Evolutionary conservation across 1,140 invertebrate species (phyloP).

Genomic region (Caenorhabditis briggsae): DNA sequence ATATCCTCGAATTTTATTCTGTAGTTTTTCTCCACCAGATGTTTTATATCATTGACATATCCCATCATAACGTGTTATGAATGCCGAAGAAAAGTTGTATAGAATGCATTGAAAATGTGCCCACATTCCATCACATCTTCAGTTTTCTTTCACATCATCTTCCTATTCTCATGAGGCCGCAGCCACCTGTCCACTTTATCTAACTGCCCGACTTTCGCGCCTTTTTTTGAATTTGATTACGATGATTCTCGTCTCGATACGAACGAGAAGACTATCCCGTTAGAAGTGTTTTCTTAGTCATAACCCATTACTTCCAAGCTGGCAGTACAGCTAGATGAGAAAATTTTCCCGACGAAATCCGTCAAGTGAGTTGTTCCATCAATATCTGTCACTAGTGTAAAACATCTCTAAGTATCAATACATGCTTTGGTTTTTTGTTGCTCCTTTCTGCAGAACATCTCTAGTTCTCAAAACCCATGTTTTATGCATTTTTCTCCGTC

Average conservation of each 20-base stretch:
- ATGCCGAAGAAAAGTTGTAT: constrained; percentile 36
- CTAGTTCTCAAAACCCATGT: not conserved
- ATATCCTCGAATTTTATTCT: not conserved
- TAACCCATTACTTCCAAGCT: not conserved
- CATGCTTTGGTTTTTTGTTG: constrained; percentile 38
- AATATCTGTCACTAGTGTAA: constrained; percentile 54
- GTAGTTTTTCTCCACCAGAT: constrained; percentile 6
- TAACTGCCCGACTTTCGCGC: constrained; percentile 27
- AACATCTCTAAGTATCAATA: constrained; percentile 49
- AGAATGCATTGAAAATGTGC: constrained; percentile 48
- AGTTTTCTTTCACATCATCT: constrained; percentile 16
- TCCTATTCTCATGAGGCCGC: not conserved
- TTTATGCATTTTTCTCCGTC: not conserved
- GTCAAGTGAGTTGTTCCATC: constrained; percentile 41
- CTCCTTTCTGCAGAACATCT: constrained; percentile 23
- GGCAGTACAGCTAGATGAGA: not conserved
- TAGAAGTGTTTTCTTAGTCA: too few species aligned
- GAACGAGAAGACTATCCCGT: not conserved
- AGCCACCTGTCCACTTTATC: not conserved
- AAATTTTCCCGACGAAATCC: constrained; percentile 14
- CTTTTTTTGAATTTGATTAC: constrained; percentile 30
- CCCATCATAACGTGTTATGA: constrained; percentile 41
- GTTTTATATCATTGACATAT: constrained; percentile 33
- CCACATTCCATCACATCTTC: constrained; percentile 24
- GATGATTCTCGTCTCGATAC: not conserved